These are phyloP conservation scores for Sebastes vulpes DNA, from an alignment of 2,797 vertebrate genomes.

Conservation along the genomic window DNA sequence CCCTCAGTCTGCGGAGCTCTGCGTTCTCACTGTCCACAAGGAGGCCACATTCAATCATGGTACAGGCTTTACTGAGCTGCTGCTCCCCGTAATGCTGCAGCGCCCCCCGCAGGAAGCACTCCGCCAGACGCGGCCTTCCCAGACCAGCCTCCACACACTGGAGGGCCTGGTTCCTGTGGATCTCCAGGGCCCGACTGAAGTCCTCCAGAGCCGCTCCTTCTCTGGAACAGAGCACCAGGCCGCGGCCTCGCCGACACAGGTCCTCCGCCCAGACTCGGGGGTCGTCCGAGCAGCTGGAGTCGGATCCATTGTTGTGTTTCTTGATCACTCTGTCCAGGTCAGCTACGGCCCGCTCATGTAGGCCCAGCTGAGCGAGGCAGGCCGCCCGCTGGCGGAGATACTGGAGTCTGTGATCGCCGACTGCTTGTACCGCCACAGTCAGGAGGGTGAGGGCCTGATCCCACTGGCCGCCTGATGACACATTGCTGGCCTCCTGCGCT, in stretches of 20 bases:
- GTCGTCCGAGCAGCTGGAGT: constrained; percentile 44
- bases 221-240: constrained; percentile 83
- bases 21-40: constrained; percentile 81
- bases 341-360: constrained; percentile 80
- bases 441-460: constrained; percentile 86
- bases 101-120: constrained; percentile 83
- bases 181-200: constrained; percentile 87
- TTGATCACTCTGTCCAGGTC: constrained; percentile 89
- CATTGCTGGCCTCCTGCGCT: constrained; percentile 85
- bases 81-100: constrained; percentile 83
- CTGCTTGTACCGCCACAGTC: constrained; percentile 87
- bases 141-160: constrained; percentile 77
- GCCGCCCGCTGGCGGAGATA: constrained; percentile 87
- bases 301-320: constrained; percentile 37
- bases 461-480: constrained; percentile 75
- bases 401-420: constrained; percentile 62
- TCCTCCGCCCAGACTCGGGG: constrained; percentile 80
- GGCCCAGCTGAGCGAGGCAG: constrained; percentile 86
- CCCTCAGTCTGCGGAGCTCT: constrained; percentile 89
- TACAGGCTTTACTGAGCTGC: constrained; percentile 87
- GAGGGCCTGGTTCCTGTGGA: constrained; percentile 82
- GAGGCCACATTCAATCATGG: constrained; percentile 87
- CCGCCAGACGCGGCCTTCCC: constrained; percentile 77
- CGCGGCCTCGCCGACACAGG: constrained; percentile 86
- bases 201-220: constrained; percentile 86